Evolutionary conservation across 2,113 vertebrate species (phyloP).

Genomic region (Lepus americanus): DNA sequence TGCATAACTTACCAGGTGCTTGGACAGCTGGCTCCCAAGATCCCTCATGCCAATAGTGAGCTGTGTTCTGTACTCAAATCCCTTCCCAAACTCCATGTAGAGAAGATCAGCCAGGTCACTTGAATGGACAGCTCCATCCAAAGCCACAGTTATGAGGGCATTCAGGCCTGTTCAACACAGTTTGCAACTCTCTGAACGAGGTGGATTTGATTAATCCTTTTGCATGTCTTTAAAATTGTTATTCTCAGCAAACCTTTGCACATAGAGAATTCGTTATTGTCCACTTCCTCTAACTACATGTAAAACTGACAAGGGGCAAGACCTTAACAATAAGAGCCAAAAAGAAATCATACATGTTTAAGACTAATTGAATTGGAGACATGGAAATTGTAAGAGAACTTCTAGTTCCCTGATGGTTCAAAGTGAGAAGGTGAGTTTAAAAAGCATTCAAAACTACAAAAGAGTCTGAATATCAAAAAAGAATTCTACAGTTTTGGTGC

Average conservation of each 20-base stretch:
- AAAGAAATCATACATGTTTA: slow-evolving; percentile 6
- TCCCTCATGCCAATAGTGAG: slow-evolving; percentile 81
- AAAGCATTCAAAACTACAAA: not conserved
- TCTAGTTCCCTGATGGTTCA: not conserved
- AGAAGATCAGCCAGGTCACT: slow-evolving; percentile 75
- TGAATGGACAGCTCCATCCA: slow-evolving; percentile 73
- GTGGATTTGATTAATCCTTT: not conserved
- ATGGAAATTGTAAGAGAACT: not conserved
- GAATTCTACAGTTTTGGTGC: not conserved
- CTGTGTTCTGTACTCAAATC: slow-evolving; percentile 84
- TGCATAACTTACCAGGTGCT: slow-evolving; percentile 83
- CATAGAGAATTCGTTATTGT: not conserved
- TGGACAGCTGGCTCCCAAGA: slow-evolving; percentile 79
- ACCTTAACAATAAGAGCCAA: not conserved
- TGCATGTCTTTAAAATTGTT: not conserved
- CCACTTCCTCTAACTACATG: not conserved
- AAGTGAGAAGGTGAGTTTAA: not conserved
- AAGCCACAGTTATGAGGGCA: slow-evolving; percentile 83
- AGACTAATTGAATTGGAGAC: not conserved
- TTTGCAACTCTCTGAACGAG: not conserved
- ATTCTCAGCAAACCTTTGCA: not conserved
- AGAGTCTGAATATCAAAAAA: not conserved
- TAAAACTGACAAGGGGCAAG: not conserved
- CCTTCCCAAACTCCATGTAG: slow-evolving; percentile 87
- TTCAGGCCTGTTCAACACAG: slow-evolving; percentile 83